These are phyloP conservation scores for Teinopalpus imperialis DNA, from an alignment of 2,888 invertebrate genomes.

Conservation along the genomic window DNA sequence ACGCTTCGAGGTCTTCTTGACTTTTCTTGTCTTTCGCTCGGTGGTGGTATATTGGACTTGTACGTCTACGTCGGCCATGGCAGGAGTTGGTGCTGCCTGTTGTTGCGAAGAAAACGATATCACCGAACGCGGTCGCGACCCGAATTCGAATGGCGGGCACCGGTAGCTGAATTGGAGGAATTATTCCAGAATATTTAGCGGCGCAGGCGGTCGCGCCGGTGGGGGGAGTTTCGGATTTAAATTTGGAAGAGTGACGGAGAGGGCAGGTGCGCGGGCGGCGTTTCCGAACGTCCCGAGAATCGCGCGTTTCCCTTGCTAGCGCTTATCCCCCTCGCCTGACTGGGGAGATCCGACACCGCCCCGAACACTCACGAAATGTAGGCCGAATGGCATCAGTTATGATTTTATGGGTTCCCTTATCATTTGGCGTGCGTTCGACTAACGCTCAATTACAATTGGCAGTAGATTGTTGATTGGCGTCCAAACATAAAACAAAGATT, in stretches of 20 bases:
- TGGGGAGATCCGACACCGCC: slow-evolving; percentile 32
- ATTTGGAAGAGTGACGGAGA: slow-evolving; percentile 82
- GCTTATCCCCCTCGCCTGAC: slow-evolving; percentile 42
- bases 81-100: slow-evolving; percentile 47
- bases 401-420: slow-evolving; percentile 47
- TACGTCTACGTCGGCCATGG: slow-evolving; percentile 95
- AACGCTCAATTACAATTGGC: slow-evolving; percentile 48
- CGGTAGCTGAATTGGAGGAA: slow-evolving; percentile 76
- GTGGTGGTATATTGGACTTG: slow-evolving; percentile 93
- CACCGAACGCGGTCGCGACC: slow-evolving; percentile 80
- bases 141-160: slow-evolving; percentile 80
- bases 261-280: slow-evolving; percentile 81
- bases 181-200: slow-evolving; percentile 81
- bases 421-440: slow-evolving; percentile 54
- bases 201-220: slow-evolving; percentile 54
- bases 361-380: slow-evolving; percentile 32
- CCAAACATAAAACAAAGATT: slow-evolving; percentile 43
- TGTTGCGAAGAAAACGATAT: slow-evolving; percentile 55
- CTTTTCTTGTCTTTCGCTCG: slow-evolving; percentile 95
- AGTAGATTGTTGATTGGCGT: slow-evolving; percentile 53
- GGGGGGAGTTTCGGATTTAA: slow-evolving; percentile 81
- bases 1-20: slow-evolving; percentile 90
- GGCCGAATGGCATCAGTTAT: slow-evolving; percentile 32
- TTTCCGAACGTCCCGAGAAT: slow-evolving; percentile 61
- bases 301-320: slow-evolving; percentile 56